These are phyloP conservation scores for Merluccius polli DNA, from an alignment of 2,797 vertebrate species.

Conservation along the genomic window DNA sequence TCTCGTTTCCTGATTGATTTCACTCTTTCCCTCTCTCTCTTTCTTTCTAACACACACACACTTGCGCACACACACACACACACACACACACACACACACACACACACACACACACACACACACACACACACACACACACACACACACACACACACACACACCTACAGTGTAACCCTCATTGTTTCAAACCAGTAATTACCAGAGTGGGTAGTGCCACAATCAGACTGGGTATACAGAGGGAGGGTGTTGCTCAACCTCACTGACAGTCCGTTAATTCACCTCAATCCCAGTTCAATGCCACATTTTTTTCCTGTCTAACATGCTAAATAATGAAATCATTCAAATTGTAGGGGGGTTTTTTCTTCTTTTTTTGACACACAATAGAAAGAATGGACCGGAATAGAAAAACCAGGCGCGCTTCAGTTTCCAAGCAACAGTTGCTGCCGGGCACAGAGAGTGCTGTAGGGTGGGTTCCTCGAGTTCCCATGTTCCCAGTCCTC, in stretches of 20 bases:
- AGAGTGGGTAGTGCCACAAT: neutral
- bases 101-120: slow-evolving; percentile 6
- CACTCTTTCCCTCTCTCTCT: neutral
- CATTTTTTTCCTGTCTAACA: neutral
- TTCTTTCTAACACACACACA: neutral
- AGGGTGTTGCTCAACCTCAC: neutral
- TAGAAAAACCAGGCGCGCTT: slow-evolving; percentile 36
- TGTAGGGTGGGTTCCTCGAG: slow-evolving; percentile 58
- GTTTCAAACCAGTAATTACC: slow-evolving; percentile 27
- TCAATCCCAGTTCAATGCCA: neutral
- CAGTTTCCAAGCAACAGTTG: slow-evolving; percentile 69
- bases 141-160: neutral
- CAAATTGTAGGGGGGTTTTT: neutral
- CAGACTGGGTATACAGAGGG: neutral
- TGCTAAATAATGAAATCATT: neutral
- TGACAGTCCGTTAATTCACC: neutral
- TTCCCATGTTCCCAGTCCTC: slow-evolving; percentile 64
- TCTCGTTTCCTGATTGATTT: neutral
- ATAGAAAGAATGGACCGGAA: slow-evolving; percentile 27
- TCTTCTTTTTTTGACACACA: slow-evolving; percentile 28
- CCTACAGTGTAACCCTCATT: slow-evolving; percentile 20
- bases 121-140: slow-evolving; percentile 7
- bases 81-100: neutral
- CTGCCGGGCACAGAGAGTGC: slow-evolving; percentile 48
- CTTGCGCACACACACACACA: neutral